These are phyloP conservation scores for Eugnorisma glareosa DNA, from an alignment of 2,888 invertebrate genomes.

Conservation along the genomic window DNA sequence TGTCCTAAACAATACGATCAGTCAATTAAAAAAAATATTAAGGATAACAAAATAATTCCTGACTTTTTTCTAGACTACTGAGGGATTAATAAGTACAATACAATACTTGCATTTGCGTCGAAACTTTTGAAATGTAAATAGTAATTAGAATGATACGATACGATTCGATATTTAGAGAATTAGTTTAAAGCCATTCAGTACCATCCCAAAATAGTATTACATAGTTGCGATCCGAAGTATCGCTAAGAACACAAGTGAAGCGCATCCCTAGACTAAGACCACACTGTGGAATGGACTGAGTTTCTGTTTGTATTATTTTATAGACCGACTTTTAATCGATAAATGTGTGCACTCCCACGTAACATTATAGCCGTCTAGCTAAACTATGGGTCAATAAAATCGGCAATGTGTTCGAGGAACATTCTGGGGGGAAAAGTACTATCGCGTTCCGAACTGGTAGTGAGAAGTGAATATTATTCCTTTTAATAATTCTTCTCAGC, in stretches of 20 bases:
- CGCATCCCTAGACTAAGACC: conserved; percentile 28
- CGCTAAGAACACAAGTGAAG: not conserved
- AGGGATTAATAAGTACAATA: not conserved
- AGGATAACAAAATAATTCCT: not conserved
- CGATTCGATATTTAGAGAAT: not conserved
- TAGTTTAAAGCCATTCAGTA: not conserved
- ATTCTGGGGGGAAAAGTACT: not conserved
- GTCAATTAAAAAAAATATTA: not conserved
- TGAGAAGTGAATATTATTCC: not conserved
- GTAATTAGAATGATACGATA: not conserved
- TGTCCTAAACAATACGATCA: not conserved
- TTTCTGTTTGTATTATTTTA: conserved; percentile 51
- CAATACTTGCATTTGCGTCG: not conserved
- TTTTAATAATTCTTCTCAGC: too few relatives aligned
- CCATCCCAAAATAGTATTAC: not conserved
- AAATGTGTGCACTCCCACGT: conserved; percentile 60
- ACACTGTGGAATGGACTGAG: conserved; percentile 27
- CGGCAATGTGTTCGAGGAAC: conserved; percentile 5
- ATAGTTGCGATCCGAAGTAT: not conserved
- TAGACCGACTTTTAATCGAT: conserved; percentile 57
- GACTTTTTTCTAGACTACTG: not conserved
- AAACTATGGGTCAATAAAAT: conserved; percentile 46
- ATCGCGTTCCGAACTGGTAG: not conserved
- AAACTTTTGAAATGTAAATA: not conserved
- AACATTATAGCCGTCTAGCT: conserved; percentile 11